Evolutionary conservation across 2,888 invertebrate genomes (phyloP).

Genomic region (Xanthorhoe designata): DNA sequence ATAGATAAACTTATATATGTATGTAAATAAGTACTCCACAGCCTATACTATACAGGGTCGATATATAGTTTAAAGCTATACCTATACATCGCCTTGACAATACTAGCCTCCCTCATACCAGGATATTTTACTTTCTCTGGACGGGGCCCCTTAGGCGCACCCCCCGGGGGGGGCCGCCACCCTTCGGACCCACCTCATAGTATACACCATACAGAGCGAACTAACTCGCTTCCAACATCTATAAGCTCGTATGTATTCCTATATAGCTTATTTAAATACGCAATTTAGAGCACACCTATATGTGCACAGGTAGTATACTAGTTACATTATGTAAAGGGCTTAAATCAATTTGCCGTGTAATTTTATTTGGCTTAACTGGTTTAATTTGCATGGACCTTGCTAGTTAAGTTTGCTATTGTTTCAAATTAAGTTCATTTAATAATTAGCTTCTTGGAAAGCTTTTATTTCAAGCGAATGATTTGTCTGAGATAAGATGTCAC

Average conservation of each 20-base stretch:
- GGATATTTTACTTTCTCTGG: constrained; percentile 85
- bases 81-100: constrained; percentile 83
- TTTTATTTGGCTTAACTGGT: constrained; percentile 65
- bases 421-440: constrained; percentile 26
- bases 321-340: constrained; percentile 55
- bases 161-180: constrained; percentile 55
- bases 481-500: not conserved
- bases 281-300: constrained; percentile 71
- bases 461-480: not conserved
- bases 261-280: constrained; percentile 80
- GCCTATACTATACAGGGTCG: constrained; percentile 72
- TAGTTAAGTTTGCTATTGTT: constrained; percentile 42
- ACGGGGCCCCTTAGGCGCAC: constrained; percentile 81
- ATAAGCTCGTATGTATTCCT: constrained; percentile 78
- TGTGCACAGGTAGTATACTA: constrained; percentile 29
- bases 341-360: constrained; percentile 73
- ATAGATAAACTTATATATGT: constrained; percentile 80
- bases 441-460: constrained; percentile 9
- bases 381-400: constrained; percentile 58
- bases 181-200: constrained; percentile 73
- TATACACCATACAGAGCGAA: constrained; percentile 81
- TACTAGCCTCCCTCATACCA: constrained; percentile 84
- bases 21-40: constrained; percentile 81
- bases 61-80: constrained; percentile 85
- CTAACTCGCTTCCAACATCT: constrained; percentile 81